Evolutionary conservation across 2,113 vertebrate genomes (phyloP), one percentile per base, ranked within the genome.

Genomic region (Percopsis transmontana): DNA sequence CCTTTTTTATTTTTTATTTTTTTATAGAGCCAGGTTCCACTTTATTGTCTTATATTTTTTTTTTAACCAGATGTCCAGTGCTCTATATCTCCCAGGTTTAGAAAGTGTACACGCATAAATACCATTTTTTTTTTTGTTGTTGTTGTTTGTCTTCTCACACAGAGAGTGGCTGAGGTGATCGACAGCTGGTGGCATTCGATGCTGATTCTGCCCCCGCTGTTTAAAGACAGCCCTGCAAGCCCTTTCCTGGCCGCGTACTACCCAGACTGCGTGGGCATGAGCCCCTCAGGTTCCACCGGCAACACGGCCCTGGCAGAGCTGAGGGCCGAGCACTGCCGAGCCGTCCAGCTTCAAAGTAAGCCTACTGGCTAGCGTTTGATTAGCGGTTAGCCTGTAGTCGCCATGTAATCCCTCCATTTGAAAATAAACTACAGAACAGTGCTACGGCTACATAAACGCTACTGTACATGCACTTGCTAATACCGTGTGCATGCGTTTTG

Each of bases 251-350:
- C 90, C 8, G 94, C 96, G 10, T 99, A 99, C 90, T 99, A 99
- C 83, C 97, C 97, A 0, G 97, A 99, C 93, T 99, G 97, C n/a
- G 97, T 99, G 66, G 97, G 97, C 64, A 98, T 99, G 96, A 99
- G 96, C 85, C 97, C 97, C 2, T 97, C 97, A 7, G 94, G 95
- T 44, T 91, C 91, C 58, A 90, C 90, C 86, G 91, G 92, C 83
- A 91, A 89, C 70, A 72, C 91, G 2, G 87, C 92, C 76, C 91
- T 85, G 72, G 77, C 87, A 1, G 92, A 91, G 54, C 62, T 92
- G 76, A 94, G 95, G 80, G 88, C 89, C 10, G 95, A 98, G 63
- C 94, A 93, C 74, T 83, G 91, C 80, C 92, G 93, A 88, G 66
- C 33, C 66, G 58, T 85, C 2, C 91, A 76, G 82, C 93, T 87